Percentiles rank a stretch among this genome's conserved stretches.
These are phyloP conservation scores for Heliocidaris erythrogramma DNA, from an alignment of 35 echinoderm and acorn worm species.

Conservation along the genomic window DNA sequence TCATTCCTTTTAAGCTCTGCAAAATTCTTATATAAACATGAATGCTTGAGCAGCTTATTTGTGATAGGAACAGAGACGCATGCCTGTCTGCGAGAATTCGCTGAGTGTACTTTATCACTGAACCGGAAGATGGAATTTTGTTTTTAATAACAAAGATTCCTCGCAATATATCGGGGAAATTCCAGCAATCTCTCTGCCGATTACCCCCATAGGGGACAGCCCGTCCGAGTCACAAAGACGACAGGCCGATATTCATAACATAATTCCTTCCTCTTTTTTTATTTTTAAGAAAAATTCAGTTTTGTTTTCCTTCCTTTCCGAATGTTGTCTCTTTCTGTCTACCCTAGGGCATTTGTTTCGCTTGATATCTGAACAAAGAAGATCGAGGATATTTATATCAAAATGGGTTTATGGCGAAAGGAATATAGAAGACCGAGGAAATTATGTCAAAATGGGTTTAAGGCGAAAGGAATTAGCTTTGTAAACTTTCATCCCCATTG, in stretches of 20 bases:
- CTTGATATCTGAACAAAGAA: neutral
- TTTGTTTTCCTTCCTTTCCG: neutral
- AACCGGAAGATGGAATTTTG: neutral
- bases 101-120: neutral
- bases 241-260: neutral
- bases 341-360: neutral
- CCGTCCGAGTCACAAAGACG: neutral
- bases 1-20: neutral
- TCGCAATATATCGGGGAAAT: neutral
- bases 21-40: neutral
- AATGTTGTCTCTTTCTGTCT: neutral
- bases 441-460: no score
- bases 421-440: no score
- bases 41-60: neutral
- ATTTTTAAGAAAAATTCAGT: neutral
- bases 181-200: neutral
- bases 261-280: neutral
- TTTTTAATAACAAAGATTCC: neutral
- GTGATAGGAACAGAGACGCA: neutral
- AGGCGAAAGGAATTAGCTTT: no score
- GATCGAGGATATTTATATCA: neutral
- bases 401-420: neutral
- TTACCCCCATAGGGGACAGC: neutral
- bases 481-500: no score
- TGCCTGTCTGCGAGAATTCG: neutral